Conservation (phyloP, 2,797 vertebrate species). For the Numenius phaeopus region DNA sequence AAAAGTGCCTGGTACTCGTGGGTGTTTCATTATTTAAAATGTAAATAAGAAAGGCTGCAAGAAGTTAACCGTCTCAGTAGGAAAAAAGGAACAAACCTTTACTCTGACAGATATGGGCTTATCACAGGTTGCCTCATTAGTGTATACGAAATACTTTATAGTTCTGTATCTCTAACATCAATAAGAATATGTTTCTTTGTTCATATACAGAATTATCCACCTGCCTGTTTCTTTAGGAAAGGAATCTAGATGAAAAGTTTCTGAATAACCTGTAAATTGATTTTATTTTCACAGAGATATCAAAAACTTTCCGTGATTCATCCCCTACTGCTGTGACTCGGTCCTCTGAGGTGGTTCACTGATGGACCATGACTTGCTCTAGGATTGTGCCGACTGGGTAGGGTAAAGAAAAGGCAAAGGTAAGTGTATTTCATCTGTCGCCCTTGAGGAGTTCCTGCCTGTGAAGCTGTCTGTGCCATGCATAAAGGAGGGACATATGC, state of each 20-base stretch:
- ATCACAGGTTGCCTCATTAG: background rate
- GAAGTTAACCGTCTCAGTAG: conserved; percentile 32
- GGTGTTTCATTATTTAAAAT: conserved; percentile 71
- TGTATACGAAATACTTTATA: background rate
- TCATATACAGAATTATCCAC: background rate
- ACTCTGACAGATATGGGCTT: background rate
- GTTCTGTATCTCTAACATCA: background rate
- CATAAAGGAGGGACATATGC: background rate
- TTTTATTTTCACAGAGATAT: conserved; percentile 4
- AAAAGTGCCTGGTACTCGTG: conserved; percentile 30
- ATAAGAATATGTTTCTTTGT: conserved; percentile 15
- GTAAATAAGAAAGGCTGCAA: conserved; percentile 63
- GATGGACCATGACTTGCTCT: background rate
- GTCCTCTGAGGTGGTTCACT: background rate
- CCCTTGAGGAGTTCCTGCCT: background rate
- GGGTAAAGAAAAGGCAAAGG: background rate
- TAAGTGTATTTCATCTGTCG: background rate
- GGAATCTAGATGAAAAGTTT: background rate
- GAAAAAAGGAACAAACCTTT: conserved; percentile 44
- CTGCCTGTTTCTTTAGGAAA: background rate
- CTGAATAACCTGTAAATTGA: background rate
- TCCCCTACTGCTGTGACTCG: background rate
- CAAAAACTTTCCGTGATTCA: background rate
- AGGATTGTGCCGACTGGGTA: background rate
- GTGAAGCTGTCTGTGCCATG: background rate